A percentile compares a stretch with the other conserved stretches of the same genome.
phyloP scores from a whole-genome alignment of 2,797 vertebrate species.

The Margarornis squamiger region DNA sequence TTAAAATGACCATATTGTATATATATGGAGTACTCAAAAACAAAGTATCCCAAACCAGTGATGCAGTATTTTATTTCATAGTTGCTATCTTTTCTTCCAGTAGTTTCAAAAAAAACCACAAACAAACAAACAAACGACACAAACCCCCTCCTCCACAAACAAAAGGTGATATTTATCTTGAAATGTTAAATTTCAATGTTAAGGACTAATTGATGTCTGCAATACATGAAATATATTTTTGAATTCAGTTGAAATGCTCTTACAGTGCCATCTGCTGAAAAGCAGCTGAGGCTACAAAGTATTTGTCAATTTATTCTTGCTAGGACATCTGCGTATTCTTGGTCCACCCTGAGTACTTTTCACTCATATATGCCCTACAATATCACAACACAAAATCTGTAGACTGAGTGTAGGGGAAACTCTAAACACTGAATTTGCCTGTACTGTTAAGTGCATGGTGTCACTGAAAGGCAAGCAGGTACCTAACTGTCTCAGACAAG shows the following conservation, averaged over 20 bases:
- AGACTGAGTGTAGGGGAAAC: neutral
- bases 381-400: neutral
- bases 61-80: neutral
- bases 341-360: neutral
- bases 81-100: neutral
- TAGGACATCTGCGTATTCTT: neutral
- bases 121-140: too few relatives aligned
- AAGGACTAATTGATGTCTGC: neutral
- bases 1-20: neutral
- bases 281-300: neutral
- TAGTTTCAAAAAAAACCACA: neutral
- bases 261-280: slow-evolving; percentile 62
- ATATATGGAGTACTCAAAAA: neutral
- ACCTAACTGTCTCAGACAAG: neutral
- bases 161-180: neutral
- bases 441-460: neutral
- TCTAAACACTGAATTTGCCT: neutral
- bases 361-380: neutral
- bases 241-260: slow-evolving; percentile 8
- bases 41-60: neutral
- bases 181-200: slow-evolving; percentile 6
- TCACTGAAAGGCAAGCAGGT: neutral
- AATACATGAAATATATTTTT: neutral
- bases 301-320: neutral
- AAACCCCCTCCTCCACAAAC: too few relatives aligned